Evolutionary conservation across 2,797 vertebrate species (phyloP), one percentile per base, ranked within the genome.

Genomic region (Hephaestus fuliginosus): DNA sequence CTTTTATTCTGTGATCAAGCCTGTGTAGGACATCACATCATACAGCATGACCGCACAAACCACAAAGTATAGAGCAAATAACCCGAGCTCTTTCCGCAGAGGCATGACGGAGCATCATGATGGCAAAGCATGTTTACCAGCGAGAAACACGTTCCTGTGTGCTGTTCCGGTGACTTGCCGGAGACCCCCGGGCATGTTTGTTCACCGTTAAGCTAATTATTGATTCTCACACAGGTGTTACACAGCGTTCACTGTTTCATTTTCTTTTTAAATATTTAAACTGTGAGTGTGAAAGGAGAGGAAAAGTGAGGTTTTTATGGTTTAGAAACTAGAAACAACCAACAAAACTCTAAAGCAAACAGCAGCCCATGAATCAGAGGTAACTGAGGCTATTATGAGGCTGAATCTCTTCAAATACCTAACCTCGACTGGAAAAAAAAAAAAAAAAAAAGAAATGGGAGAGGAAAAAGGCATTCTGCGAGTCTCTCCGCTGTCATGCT

Each of bases 401-500:
- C 79, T 14, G 36, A 51, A 66, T 76, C 70, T 82, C n/a, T 74
- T 81, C 64, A 81, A 78, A 85, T 70, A 78, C 70, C 64, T 79
- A 86, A 77, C 49, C 52, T 51, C 25, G 55, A 25, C 22, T n/a
- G 68, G 64, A 48, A 12, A 7, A 25, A 62, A 9, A 36, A 30
- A 28, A 67, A 48, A 12, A 7, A 25, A 57, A 9, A 36, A 30
- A n/a, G 9, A 60, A 66, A 41, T 33, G 39, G 3, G 20, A 6
- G 4, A 39, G 36, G 13, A 48, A 79, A 57, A 60, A 36, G 46
- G 44, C 20, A 14, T 72, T 82, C 68, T 72, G 70, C 72, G 79
- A 85, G 74, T 33, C 33, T 78, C 58, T 74, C 28, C 44, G 52
- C 25, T 25, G 83, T 88, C 82, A 76, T 28, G 88, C 85, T 89